Evolutionary conservation across 1,140 invertebrate genomes (phyloP).

Genomic region (Panagrolaimus sp.): DNA sequence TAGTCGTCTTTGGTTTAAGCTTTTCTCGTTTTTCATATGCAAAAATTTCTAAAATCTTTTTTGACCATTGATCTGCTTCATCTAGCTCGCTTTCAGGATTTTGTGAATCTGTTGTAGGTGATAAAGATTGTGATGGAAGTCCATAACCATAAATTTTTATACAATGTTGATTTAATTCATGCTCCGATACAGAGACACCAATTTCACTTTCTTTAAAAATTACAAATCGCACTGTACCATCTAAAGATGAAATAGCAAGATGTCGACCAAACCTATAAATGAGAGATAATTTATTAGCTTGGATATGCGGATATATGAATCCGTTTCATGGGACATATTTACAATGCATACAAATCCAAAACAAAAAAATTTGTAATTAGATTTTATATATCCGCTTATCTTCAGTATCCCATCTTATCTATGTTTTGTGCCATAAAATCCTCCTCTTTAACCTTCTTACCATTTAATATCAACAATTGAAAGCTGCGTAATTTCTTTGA

Average conservation of each 20-base stretch:
- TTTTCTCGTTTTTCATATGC: neutral
- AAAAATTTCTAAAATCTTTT: neutral
- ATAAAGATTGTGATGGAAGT: neutral
- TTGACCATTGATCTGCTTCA: slow-evolving; percentile 10
- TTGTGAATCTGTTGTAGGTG: neutral
- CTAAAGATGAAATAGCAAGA: neutral
- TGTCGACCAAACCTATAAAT: neutral
- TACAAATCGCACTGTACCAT: neutral
- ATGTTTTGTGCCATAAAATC: too few species aligned
- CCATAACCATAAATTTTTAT: neutral
- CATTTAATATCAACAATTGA: slow-evolving; percentile 5
- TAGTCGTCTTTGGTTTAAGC: neutral
- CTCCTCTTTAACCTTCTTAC: neutral
- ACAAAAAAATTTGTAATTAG: too few species aligned
- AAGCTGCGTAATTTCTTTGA: neutral
- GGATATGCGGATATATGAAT: too few species aligned
- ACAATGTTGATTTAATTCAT: slow-evolving; percentile 1
- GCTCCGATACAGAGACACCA: neutral
- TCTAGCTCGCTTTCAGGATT: neutral
- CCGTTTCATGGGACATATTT: too few species aligned
- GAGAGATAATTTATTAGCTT: neutral
- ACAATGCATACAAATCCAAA: too few species aligned
- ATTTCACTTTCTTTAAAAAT: slow-evolving; percentile 9
- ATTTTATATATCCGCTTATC: too few species aligned
- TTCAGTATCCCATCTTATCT: too few species aligned